phyloP scores from a whole-genome alignment of 1,140 invertebrate species.

The Tetramorium alpestre region DNA sequence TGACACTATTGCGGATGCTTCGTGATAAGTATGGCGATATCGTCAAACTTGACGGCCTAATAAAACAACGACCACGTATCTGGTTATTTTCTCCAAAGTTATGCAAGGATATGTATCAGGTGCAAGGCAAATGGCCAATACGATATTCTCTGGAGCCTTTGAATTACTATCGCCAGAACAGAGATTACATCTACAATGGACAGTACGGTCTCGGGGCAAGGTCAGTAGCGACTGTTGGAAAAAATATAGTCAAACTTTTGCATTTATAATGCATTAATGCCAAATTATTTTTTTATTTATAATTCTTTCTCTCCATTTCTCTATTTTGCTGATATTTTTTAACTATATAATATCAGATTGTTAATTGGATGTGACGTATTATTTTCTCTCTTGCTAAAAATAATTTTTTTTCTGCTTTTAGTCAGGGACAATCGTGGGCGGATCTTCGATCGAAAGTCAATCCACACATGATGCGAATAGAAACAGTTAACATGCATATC shows the following conservation, averaged over 20 bases:
- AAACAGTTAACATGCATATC: slow-evolving; percentile 84
- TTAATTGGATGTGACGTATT: neutral
- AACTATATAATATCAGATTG: neutral
- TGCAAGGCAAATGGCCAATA: slow-evolving; percentile 79
- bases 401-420: slow-evolving; percentile 64
- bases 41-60: slow-evolving; percentile 74
- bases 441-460: slow-evolving; percentile 86
- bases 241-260: neutral
- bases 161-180: slow-evolving; percentile 75
- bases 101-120: slow-evolving; percentile 79
- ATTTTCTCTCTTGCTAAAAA: neutral
- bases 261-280: neutral
- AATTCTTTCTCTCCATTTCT: neutral
- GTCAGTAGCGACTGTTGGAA: slow-evolving; percentile 55
- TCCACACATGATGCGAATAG: slow-evolving; percentile 86
- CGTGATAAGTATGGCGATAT: slow-evolving; percentile 75
- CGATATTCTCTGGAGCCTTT: slow-evolving; percentile 77
- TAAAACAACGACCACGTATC: slow-evolving; percentile 68
- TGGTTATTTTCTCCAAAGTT: slow-evolving; percentile 76
- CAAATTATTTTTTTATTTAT: neutral
- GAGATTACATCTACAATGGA: slow-evolving; percentile 74
- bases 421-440: slow-evolving; percentile 86
- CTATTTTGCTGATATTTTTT: neutral
- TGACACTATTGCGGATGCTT: slow-evolving; percentile 64
- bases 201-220: slow-evolving; percentile 74